These are phyloP conservation scores for Mormyrus lacerda DNA, from an alignment of 2,113 vertebrate genomes.

Conservation along the genomic window DNA sequence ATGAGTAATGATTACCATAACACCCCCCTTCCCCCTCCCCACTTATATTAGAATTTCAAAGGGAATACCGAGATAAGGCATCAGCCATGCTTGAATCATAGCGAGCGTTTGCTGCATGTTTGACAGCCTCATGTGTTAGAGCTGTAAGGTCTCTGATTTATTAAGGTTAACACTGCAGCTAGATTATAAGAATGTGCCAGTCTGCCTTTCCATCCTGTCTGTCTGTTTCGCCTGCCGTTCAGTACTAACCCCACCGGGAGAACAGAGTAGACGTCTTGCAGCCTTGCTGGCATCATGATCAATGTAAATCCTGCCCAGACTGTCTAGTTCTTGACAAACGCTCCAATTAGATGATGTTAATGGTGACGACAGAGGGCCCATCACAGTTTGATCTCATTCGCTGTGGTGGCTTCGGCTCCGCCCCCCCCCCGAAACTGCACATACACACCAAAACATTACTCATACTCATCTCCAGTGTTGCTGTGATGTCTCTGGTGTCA, in stretches of 20 bases:
- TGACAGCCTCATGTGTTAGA: background rate
- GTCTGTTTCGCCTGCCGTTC: background rate
- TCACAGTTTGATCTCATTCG: conserved; percentile 48
- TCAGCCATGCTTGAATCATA: background rate
- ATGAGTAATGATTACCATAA: background rate
- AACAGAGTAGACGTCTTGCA: conserved; percentile 24
- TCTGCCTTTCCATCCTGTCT: background rate
- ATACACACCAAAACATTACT: background rate
- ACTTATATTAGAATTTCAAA: background rate
- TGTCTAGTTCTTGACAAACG: conserved; percentile 40
- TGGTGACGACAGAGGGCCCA: conserved; percentile 41
- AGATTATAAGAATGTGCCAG: background rate
- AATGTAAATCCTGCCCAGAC: conserved; percentile 32
- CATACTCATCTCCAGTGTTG: background rate
- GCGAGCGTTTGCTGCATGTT: background rate
- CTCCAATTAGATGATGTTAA: conserved; percentile 46
- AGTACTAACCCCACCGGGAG: background rate
- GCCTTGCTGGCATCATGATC: conserved; percentile 1
- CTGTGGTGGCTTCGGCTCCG: conserved; percentile 39
- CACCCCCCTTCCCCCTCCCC: background rate
- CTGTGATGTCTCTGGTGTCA: background rate
- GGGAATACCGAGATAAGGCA: background rate
- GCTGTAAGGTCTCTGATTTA: background rate
- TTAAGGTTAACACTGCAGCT: background rate
- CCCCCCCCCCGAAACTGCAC: background rate